Conservation (phyloP, 2,797 vertebrate genomes). For the Gambelia wislizenii region DNA sequence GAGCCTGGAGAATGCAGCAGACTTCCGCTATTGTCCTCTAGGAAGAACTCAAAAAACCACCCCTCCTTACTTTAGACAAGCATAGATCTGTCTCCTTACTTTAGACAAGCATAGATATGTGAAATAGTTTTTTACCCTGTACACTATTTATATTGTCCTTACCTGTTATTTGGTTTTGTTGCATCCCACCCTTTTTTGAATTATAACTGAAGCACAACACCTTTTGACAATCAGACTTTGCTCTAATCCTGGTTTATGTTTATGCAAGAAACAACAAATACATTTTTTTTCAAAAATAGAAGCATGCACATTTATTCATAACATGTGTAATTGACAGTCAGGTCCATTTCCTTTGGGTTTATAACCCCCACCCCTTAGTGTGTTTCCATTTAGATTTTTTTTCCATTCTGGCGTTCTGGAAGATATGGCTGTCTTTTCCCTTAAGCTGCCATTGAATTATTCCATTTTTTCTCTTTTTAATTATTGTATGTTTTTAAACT, state of each 20-base stretch:
- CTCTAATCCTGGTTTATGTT: neutral
- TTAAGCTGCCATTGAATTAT: no score
- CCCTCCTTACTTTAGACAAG: neutral
- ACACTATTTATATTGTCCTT: neutral
- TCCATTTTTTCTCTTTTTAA: no score
- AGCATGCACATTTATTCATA: neutral
- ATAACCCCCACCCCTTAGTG: no score
- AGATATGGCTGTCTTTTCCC: no score
- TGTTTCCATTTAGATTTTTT: neutral
- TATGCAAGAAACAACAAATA: neutral
- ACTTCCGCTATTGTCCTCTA: neutral
- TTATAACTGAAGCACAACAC: neutral
- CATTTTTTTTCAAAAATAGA: neutral
- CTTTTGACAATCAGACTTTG: neutral
- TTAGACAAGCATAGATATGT: neutral
- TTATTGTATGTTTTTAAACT: no score
- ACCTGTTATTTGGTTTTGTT: neutral
- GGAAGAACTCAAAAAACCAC: constrained; percentile 3
- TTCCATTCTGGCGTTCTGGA: neutral
- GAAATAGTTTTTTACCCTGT: neutral
- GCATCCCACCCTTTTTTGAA: neutral
- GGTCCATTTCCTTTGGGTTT: neutral
- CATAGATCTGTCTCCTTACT: neutral
- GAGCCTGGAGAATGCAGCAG: constrained; percentile 3
- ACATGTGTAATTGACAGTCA: neutral